Evolutionary conservation across 2,888 invertebrate genomes (phyloP), one percentile per base, ranked within the genome.

Genomic region (Troilus luridus): DNA sequence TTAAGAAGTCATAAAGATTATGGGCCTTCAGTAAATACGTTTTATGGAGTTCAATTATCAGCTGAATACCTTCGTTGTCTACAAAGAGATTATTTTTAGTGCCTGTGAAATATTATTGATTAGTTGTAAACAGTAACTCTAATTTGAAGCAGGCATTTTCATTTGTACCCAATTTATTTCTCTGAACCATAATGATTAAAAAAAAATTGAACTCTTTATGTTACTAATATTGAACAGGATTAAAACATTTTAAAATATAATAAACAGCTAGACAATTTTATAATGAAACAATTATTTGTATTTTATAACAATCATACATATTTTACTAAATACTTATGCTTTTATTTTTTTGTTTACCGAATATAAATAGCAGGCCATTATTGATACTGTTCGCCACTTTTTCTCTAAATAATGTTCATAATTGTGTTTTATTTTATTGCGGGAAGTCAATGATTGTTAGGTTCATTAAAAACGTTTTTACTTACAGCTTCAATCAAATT

Each of bases 1-100:
- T 24, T 24, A 67, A 27, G 24, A 67, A 27, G 24, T 67, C 24
- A 67, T 67, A 6, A 67, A 24, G 24, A 24, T 67, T 67, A 67
- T 67, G 24, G 24, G 24, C 24, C 67, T 67, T 67, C 3, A 67
- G 27, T 67, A 5, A 24, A 67, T 7, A 67, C 24, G 14, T 67
- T 67, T 67, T 67, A 67, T 67, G 67, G 67, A 24, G 67, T 67
- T 67, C 5, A 67, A 12, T 67, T 67, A 67, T 67, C 67, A 67
- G 24, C 14, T 27, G 27, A 41, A 41, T 67, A 6, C 67, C 67
- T 67, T 24, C 24, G 24, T 67, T 67, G 24, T 67, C 67, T 5
- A 67, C 24, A 24, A 67, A 12, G 24, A 67, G 67, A 67, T 67
- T 67, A 67, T 67, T 67, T 67, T 67, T 67, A 67, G 24, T 67